A percentile compares a stretch with the other conserved stretches of the same genome.
Conservation (phyloP, 2,113 vertebrate genomes). For the Actenoides hombroni region DNA sequence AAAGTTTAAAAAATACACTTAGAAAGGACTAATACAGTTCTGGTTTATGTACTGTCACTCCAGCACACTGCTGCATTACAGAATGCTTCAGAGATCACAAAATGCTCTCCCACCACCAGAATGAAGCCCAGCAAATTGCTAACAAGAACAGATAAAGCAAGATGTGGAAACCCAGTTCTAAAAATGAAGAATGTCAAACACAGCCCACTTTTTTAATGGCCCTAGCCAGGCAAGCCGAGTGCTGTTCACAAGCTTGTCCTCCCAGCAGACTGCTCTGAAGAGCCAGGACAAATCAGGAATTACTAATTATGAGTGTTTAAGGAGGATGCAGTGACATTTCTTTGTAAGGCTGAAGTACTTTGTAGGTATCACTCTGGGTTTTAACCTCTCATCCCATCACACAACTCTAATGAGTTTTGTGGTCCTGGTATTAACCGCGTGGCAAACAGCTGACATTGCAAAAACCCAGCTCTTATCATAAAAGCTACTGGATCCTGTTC, state of each 20-base stretch:
- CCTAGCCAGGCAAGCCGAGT: background rate
- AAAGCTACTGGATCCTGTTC: background rate
- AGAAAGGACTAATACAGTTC: background rate
- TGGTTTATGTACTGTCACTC: background rate
- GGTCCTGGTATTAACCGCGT: background rate
- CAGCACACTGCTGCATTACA: background rate
- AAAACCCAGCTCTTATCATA: background rate
- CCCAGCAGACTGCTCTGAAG: background rate
- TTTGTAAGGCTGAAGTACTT: background rate
- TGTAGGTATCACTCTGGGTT: background rate
- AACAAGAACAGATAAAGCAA: background rate
- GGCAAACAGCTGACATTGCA: background rate
- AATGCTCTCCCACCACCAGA: background rate
- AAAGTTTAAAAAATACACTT: background rate
- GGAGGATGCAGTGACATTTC: background rate
- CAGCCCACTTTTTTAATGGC: background rate
- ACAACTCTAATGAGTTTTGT: background rate
- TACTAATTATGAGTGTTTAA: background rate
- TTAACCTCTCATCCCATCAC: background rate
- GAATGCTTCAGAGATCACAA: background rate
- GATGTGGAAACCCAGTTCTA: background rate
- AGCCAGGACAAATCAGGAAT: background rate
- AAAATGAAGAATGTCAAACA: background rate
- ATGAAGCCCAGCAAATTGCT: constrained; percentile 10
- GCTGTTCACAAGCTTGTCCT: background rate